Conservation (phyloP, 2,113 vertebrate species). For the Megalops atlanticus region DNA sequence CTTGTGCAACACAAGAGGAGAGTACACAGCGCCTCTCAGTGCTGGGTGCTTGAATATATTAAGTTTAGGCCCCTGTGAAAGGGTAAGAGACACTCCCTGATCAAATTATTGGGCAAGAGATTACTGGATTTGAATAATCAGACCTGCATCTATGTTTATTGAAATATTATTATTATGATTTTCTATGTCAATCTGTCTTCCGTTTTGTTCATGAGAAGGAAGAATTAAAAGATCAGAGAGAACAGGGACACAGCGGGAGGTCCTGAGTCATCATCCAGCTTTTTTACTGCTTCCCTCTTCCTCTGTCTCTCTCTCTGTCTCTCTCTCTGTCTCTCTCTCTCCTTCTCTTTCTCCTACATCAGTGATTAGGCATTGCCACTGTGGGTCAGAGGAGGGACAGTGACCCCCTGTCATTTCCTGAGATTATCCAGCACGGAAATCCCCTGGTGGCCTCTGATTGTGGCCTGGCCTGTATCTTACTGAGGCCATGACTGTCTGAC, state of each 20-base stretch:
- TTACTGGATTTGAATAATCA: not conserved
- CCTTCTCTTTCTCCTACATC: not conserved
- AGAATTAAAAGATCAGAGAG: not conserved
- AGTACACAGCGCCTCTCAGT: not conserved
- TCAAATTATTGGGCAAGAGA: not conserved
- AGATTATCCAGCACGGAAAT: conserved; percentile 1
- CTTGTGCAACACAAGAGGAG: not conserved
- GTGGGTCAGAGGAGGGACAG: not conserved
- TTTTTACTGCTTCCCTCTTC: not conserved
- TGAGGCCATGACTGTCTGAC: not conserved
- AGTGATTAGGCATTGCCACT: conserved; percentile 12
- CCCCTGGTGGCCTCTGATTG: not conserved
- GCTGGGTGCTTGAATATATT: not conserved
- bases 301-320: conserved; percentile 22
- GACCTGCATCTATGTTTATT: not conserved
- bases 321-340: not conserved
- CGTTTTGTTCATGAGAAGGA: not conserved
- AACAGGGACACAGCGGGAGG: not conserved
- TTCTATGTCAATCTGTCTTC: not conserved
- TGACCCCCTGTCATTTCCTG: conserved; percentile 4
- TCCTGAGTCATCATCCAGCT: conserved; percentile 13
- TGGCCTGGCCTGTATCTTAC: not conserved
- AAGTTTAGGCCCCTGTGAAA: not conserved
- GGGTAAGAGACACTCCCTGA: not conserved
- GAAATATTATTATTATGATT: not conserved